These are phyloP conservation scores for Gyps fulvus DNA, from an alignment of 2,113 vertebrate genomes.

Conservation along the genomic window DNA sequence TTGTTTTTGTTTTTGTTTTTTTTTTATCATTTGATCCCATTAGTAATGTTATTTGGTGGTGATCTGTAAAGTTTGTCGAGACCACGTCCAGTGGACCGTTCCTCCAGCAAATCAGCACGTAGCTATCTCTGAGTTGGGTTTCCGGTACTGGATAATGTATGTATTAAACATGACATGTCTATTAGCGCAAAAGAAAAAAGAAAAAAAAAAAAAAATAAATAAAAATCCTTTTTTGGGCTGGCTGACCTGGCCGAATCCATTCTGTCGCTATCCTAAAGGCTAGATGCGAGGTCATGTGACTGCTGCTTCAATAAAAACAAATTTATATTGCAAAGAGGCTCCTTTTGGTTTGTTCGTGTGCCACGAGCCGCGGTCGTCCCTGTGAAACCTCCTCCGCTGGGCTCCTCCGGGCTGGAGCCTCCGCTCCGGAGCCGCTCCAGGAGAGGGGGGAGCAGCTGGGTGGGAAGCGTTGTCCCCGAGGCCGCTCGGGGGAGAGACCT, in stretches of 20 bases:
- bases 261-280: slow-evolving; percentile 74
- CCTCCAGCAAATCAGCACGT: slow-evolving; percentile 71
- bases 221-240: slow-evolving; percentile 63
- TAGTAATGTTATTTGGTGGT: slow-evolving; percentile 71
- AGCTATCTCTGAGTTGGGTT: slow-evolving; percentile 73
- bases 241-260: slow-evolving; percentile 64
- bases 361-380: fast-evolving
- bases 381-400: not conserved
- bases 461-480: fast-evolving
- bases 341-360: slow-evolving; percentile 36
- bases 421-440: fast-evolving
- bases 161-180: slow-evolving; percentile 78
- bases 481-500: not conserved
- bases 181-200: slow-evolving; percentile 70
- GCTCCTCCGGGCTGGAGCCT: fast-evolving
- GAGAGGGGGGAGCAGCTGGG: not conserved
- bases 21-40: slow-evolving; percentile 54
- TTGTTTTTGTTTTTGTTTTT: not conserved
- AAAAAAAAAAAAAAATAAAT: slow-evolving; percentile 62
- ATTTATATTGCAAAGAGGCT: slow-evolving; percentile 77
- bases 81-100: slow-evolving; percentile 69
- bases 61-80: slow-evolving; percentile 70
- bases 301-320: slow-evolving; percentile 83
- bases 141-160: slow-evolving; percentile 76
- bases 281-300: slow-evolving; percentile 80